Base-by-base conservation (phyloP, 2,797 vertebrate species). In the Neomorphus geoffroyi region DNA sequence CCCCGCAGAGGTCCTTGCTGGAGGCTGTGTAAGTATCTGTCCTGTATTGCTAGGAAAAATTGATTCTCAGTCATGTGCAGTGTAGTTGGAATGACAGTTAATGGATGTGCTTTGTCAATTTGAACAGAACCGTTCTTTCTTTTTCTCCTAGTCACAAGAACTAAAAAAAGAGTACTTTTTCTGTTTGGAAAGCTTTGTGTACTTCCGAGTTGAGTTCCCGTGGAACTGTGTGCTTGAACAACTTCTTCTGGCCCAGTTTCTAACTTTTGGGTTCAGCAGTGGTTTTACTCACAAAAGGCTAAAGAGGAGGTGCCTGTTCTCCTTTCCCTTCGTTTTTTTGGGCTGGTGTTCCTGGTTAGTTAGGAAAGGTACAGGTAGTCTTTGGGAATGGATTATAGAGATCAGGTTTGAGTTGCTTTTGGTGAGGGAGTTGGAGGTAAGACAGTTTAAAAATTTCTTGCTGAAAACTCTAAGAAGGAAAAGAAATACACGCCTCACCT, bases 21-120 rank as follows among this genome's bases (percentile, higher is more conserved):
- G 99, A 88, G 98, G 98, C 96, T 99, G 99, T 98, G 99, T 99
- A 98, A 99, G 99, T 98, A 97, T 94, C 82, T 33, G 23, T 85
- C 27, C 32, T 91, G 48, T 72, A 43, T 82, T 88, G 19, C 57
- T 74, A 35, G 58, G 57, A 87, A 61, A 92, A 93, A 79, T 48
- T 45, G 71, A 50, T 74, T 84, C 48, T 71, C 71, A 50, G 65
- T 71, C 50, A 39, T 3, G 1, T 58, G 33, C 32, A 37, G 43
- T 50, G 12, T 50, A 65, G 75, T 79, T 73, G 67, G 65, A 86
- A 53, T 79, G 56, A 85, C 62, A 88, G 37, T 83, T 60, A 53
- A 51, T 60, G n/a, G 50, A 9, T 45, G 32, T 77, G n/a, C 45
- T 93, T 58, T 82, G 37, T 82, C 2, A 0, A 11, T 85, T 77